phyloP scores from a whole-genome alignment of 2,113 vertebrate species.

The Lates calcarifer region DNA sequence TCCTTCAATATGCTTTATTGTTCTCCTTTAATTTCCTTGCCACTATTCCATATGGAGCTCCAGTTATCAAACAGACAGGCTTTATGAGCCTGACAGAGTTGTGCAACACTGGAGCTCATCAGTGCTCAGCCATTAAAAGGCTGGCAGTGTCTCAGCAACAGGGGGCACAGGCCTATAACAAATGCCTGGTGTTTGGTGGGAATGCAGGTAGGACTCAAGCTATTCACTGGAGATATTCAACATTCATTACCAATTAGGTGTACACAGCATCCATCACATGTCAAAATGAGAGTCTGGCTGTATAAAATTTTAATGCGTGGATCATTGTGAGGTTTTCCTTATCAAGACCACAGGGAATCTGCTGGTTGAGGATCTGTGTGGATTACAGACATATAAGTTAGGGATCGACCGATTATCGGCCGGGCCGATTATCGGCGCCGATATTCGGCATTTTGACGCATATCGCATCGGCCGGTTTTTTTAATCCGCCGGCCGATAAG shows the following conservation, averaged over 20 bases:
- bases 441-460: no score
- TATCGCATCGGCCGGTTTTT: no score
- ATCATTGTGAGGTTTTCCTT: conserved; percentile 33
- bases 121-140: conserved; percentile 59
- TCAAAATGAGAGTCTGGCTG: neutral
- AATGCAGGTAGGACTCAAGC: conserved; percentile 33
- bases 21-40: conserved; percentile 74
- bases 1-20: conserved; percentile 77
- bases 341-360: conserved; percentile 1
- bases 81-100: conserved; percentile 62
- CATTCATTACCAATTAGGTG: conserved; percentile 56
- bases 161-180: conserved; percentile 35
- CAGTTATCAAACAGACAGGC: conserved; percentile 71
- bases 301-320: conserved; percentile 33
- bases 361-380: neutral
- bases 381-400: neutral
- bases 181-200: conserved; percentile 40
- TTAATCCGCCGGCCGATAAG: no score
- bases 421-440: no score
- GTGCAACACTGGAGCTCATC: conserved; percentile 60
- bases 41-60: conserved; percentile 73
- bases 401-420: no score
- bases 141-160: conserved; percentile 53
- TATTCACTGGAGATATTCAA: conserved; percentile 40
- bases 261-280: conserved; percentile 45